Percentiles rank a stretch among this genome's conserved stretches.
phyloP scores from a whole-genome alignment of 2,888 invertebrate species.

The Drosophila pseudotalamancana region DNA sequence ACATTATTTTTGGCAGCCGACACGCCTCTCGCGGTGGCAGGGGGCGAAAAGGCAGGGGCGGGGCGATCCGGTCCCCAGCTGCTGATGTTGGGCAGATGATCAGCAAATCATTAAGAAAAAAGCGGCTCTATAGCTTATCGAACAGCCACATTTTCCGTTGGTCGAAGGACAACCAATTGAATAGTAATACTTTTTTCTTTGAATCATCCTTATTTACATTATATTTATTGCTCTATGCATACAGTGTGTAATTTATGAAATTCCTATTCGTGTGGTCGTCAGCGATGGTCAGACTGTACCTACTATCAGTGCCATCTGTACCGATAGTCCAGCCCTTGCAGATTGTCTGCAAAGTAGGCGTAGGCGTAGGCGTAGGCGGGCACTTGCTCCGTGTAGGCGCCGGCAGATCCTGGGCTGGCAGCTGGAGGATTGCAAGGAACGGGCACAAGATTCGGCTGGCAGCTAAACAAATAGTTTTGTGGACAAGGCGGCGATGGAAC shows the following conservation, averaged over 20 bases:
- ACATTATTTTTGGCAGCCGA: conserved; percentile 63
- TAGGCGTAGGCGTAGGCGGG: conserved; percentile 44
- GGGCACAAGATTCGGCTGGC: conserved; percentile 68
- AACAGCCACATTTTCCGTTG: neutral
- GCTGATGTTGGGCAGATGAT: conserved; percentile 22
- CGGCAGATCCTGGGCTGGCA: conserved; percentile 44
- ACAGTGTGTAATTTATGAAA: neutral
- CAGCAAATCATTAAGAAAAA: conserved; percentile 25
- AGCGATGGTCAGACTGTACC: neutral
- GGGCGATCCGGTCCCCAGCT: too few relatives aligned
- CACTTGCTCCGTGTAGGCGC: conserved; percentile 53
- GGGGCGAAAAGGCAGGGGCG: neutral
- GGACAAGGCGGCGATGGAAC: conserved; percentile 70
- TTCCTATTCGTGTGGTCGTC: neutral
- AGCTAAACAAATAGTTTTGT: conserved; percentile 73
- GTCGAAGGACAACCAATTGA: neutral
- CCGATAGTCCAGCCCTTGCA: neutral
- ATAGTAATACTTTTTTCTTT: neutral
- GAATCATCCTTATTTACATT: conserved; percentile 1
- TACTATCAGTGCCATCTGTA: neutral
- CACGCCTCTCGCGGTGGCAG: conserved; percentile 10
- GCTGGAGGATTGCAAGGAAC: conserved; percentile 58
- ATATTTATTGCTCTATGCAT: neutral
- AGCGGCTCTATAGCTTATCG: conserved; percentile 4
- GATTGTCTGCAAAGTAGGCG: conserved; percentile 22